Conservation (phyloP, 2,888 invertebrate genomes). For the Chloroclysta siterata region DNA sequence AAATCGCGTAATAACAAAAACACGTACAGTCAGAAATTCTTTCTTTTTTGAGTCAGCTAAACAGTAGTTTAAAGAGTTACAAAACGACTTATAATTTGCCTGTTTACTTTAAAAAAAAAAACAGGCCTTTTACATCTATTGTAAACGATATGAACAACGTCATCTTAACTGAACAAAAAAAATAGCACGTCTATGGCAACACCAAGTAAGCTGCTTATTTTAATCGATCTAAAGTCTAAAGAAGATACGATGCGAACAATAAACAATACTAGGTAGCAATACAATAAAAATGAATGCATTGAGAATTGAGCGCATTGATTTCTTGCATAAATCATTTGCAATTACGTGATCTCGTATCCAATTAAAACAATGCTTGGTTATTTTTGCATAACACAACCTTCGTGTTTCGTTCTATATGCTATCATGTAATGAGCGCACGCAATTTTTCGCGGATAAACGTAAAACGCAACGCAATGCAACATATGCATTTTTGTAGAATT, state of each 20-base stretch:
- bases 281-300: conserved; percentile 5
- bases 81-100: no score
- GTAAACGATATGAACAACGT: no score
- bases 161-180: no score
- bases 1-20: no score
- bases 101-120: no score
- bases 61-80: no score
- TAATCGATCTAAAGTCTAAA: no score
- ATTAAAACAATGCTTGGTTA: conserved; percentile 39
- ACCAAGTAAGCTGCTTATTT: no score
- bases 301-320: conserved; percentile 23
- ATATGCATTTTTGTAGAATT: conserved; percentile 3
- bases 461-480: conserved; percentile 5
- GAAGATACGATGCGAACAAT: background rate
- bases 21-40: no score
- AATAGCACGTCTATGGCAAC: no score
- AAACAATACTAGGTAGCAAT: background rate
- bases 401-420: conserved; percentile 31
- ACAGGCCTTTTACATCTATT: no score
- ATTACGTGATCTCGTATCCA: conserved; percentile 37
- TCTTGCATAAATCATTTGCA: conserved; percentile 36
- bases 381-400: conserved; percentile 43
- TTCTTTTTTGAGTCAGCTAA: no score
- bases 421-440: conserved; percentile 40
- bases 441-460: conserved; percentile 25